Evolutionary conservation across 1,140 invertebrate species (phyloP), one percentile per base, ranked within the genome.

Genomic region (Harpegnathos saltator): DNA sequence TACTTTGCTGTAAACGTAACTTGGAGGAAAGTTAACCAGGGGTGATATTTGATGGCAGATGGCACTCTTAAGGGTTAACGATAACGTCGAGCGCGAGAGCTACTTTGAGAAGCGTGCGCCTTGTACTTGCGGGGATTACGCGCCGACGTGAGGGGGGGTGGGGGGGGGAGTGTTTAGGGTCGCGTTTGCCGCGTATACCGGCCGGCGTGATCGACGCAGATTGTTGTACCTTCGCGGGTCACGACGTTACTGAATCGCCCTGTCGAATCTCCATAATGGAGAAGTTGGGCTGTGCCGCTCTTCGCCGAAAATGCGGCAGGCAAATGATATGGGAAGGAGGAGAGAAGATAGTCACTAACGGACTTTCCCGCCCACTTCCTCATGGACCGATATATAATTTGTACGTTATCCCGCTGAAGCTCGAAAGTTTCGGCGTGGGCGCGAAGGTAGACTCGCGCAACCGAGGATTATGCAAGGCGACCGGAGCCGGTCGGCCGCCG

Each of bases 341-440:
- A 11, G 24, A 38, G 19, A 68, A 17, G n/a, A 56, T 3, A 3
- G 38, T 65, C 22, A 26, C 19, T 14, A 17, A 11, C 33, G 33
- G 38, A 9, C 14, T 38, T 12, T 44, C 15, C 54, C 68, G 26
- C 24, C 26, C 29, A 15, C 56, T 58, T 56, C 0, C 2, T 44
- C 1, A 56, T 38, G n/a, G n/a, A 22, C 29, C 50, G 58, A 58
- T n/a, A n/a, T n/a, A n/a, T 68, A 69, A 56, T 78, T 78, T 78
- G 5, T 68, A 17, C 7, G 12, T 68, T 68, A 77, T 54, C 56
- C 12, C 1, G 33, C 24, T 3, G 3, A 78, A 54, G 26, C 54
- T 77, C 5, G n/a, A 4, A 77, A 78, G 62, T 78, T 68, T 66
- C 5, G 29, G 24, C 29, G 56, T 22, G 19, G 59, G 1, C 22